Evolutionary conservation across 2,888 invertebrate species (phyloP).

Genomic region (Leptinotarsa peninsularis): DNA sequence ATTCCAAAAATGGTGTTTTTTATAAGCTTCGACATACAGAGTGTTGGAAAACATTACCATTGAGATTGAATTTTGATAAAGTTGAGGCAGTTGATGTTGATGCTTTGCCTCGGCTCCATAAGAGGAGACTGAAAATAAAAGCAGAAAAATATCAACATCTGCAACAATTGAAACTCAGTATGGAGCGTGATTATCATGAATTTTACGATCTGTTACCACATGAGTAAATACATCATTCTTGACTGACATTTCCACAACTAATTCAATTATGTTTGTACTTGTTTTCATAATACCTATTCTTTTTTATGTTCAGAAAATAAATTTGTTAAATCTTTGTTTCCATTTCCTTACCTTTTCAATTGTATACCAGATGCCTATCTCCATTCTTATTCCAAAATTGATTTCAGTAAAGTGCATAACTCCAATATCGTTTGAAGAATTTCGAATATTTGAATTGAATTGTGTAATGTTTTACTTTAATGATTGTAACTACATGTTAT

Average conservation of each 20-base stretch:
- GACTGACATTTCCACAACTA: not conserved
- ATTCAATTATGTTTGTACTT: slow-evolving; percentile 4
- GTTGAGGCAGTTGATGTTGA: slow-evolving; percentile 13
- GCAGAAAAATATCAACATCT: slow-evolving; percentile 35
- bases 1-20: slow-evolving; percentile 25
- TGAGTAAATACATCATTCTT: not conserved
- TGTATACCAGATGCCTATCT: slow-evolving; percentile 10
- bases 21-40: slow-evolving; percentile 28
- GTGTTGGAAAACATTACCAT: slow-evolving; percentile 28
- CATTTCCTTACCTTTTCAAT: slow-evolving; percentile 6
- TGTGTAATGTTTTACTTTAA: slow-evolving; percentile 1
- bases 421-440: slow-evolving; percentile 9
- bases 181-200: slow-evolving; percentile 36
- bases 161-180: slow-evolving; percentile 31
- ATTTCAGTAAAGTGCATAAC: slow-evolving; percentile 16
- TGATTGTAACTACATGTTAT: not conserved
- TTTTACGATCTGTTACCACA: slow-evolving; percentile 32
- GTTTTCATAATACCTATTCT: slow-evolving; percentile 1
- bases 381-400: slow-evolving; percentile 1
- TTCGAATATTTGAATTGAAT: slow-evolving; percentile 14
- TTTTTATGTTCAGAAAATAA: slow-evolving; percentile 9
- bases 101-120: slow-evolving; percentile 23
- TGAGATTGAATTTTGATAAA: slow-evolving; percentile 20
- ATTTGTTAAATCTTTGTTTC: slow-evolving; percentile 8
- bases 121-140: slow-evolving; percentile 27